Evolutionary conservation across 1,140 invertebrate genomes (phyloP), one percentile per base, ranked within the genome.

Genomic region (Cydia strobilella): DNA sequence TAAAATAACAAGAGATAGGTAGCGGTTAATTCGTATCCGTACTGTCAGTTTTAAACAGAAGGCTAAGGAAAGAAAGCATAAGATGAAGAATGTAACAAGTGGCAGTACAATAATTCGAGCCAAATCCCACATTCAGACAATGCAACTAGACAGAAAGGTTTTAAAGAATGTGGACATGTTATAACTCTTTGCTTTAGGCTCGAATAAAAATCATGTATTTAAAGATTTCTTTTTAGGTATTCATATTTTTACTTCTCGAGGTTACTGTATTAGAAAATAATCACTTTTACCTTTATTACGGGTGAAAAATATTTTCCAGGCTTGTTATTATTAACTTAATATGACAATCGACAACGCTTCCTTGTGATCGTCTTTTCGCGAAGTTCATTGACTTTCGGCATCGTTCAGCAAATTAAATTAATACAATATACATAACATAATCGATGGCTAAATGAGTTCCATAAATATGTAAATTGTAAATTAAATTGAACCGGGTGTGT

Each of bases 401-500:
- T 20, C 54, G 20, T 23, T 59, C 20, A 59, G 20, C 54, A 23
- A 59, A 54, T 54, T 54, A 23, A 59, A 54, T 54, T 54, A 18
- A 54, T 54, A 54, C 51, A 54, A 59, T 59, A 59, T 59, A 20
- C 54, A 59, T 59, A 59, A 20, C 54, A 59, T 59, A 59, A 59
- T 59, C 54, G 54, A 59, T 1, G 54, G 9, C 7, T 20, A 59
- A 59, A 59, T 23, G 54, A 23, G 20, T 23, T 23, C 18, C 18
- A 59, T 59, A 20, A 59, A 59, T 59, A 59, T 23, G 54, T 59
- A 59, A 10, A 23, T 59, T 59, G 7, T 5, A 59, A 35, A 35
- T 35, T 35, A 35, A 35, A 7, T 10, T 7, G n/a, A 51, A 59
- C 3, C 18, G 51, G 7, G 18, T 3, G 15, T n/a, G 45, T 54